Evolutionary conservation across 2,797 vertebrate species (phyloP), one percentile per base, ranked within the genome.

Genomic region (Mormyrops boulengeri): DNA sequence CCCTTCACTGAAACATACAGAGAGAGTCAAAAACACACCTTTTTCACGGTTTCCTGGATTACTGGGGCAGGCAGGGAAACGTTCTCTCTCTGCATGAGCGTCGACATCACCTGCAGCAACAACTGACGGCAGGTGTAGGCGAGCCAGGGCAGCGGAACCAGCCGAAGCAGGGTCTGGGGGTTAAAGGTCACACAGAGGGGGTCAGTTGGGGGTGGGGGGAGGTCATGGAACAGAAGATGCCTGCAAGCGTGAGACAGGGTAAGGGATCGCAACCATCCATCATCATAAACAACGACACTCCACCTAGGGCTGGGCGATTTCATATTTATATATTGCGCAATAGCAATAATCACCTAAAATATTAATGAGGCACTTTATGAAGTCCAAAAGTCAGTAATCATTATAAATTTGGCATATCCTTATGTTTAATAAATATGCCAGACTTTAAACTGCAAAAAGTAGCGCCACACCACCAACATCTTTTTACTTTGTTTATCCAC

Each of bases 71-170:
- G 94, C 90, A 99, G 93, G 22, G 87, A 89, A 92, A 98, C 87
- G 86, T 97, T 97, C 92, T 98, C 97, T 0, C 95, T 96, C 1
- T 98, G 95, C 69, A 99, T 95, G 89, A 99, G 94, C 38, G 96
- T 94, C 89, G 98, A 97, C 91, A 96, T 92, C 34, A 96, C 95
- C 92, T 96, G 96, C 88, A 99, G 96, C 55, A 99, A 94, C 22
- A 95, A 94, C 82, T 94, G 92, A 87, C 90, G 95, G 93, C 98
- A 99, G 90, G 97, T 90, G 7, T 92, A 82, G 0, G 96, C 96
- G 84, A 97, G 94, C 89, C 91, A 73, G 0, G 94, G 91, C 55
- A 94, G 93, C 91, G 94, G 94, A 73, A 97, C 92, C 90, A 97
- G 92, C 93, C 93, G 93, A 47, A 96, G 89, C 90, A 97, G 94